These are phyloP conservation scores for Argopecten irradians DNA, from an alignment of 1,140 invertebrate genomes.

Conservation along the genomic window DNA sequence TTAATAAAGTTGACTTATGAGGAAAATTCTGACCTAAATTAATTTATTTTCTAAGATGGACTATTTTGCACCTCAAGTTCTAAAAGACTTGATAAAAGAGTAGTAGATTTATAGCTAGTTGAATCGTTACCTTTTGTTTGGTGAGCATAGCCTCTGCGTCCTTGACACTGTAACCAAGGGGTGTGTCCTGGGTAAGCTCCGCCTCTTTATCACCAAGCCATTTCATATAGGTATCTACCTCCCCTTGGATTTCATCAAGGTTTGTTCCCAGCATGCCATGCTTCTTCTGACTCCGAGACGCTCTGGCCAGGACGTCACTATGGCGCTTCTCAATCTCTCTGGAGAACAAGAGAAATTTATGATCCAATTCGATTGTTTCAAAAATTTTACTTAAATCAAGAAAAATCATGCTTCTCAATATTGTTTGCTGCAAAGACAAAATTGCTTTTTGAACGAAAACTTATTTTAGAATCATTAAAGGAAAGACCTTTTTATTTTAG, in stretches of 20 bases:
- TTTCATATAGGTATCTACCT: conserved; percentile 80
- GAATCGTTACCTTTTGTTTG: conserved; percentile 64
- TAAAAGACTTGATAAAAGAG: too few species aligned
- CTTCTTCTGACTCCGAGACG: conserved; percentile 53
- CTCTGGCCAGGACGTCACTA: conserved; percentile 51
- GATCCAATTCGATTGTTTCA: too few species aligned
- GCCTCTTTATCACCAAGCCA: conserved; percentile 88
- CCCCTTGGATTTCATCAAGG: conserved; percentile 63
- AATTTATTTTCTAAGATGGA: too few species aligned
- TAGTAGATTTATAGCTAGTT: not conserved
- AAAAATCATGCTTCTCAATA: too few species aligned
- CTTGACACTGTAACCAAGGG: conserved; percentile 82
- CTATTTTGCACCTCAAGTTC: too few species aligned
- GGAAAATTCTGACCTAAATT: too few species aligned
- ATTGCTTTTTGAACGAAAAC: too few species aligned
- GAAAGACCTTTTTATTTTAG: not conserved
- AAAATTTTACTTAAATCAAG: too few species aligned
- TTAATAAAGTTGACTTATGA: too few species aligned
- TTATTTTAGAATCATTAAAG: too few species aligned
- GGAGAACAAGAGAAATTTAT: not conserved
- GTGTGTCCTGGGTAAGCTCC: conserved; percentile 78
- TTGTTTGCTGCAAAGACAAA: too few species aligned
- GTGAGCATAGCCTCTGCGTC: conserved; percentile 62
- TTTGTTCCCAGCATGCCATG: conserved; percentile 56
- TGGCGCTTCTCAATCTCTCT: conserved; percentile 62